Percentiles rank a stretch among this genome's conserved stretches.
These are phyloP conservation scores for Mythimna ferrago DNA, from an alignment of 2,888 invertebrate genomes.

Conservation along the genomic window DNA sequence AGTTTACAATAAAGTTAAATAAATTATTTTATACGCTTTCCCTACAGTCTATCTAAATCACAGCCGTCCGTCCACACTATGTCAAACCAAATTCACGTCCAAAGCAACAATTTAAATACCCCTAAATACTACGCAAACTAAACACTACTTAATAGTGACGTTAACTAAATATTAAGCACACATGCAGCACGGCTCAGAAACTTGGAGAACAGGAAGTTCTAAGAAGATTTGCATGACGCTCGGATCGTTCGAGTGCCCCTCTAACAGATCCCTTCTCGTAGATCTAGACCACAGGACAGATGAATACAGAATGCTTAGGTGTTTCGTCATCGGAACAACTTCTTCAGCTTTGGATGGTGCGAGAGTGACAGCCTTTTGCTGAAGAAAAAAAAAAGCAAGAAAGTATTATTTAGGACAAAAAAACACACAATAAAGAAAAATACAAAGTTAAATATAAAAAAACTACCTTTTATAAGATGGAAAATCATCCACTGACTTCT, in stretches of 20 bases:
- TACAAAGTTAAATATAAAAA: no score
- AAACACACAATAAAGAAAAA: no score
- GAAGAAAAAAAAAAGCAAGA: no score
- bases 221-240: constrained; percentile 67
- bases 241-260: constrained; percentile 53
- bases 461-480: no score
- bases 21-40: not conserved
- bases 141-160: constrained; percentile 46
- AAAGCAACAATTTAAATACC: constrained; percentile 6
- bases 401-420: no score
- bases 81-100: not conserved
- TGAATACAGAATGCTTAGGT: constrained; percentile 30
- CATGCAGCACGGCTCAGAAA: constrained; percentile 53
- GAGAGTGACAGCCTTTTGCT: no score
- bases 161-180: constrained; percentile 58
- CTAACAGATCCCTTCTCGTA: constrained; percentile 31
- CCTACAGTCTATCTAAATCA: not conserved
- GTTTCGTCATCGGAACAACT: no score
- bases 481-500: no score
- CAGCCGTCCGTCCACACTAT: not conserved
- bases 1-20: no score
- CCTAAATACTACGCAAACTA: constrained; percentile 27
- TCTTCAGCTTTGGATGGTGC: no score
- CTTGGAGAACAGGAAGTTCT: constrained; percentile 62
- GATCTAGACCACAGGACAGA: constrained; percentile 37